Conservation (phyloP, 2,113 vertebrate species). For the Calyptomena viridis region DNA sequence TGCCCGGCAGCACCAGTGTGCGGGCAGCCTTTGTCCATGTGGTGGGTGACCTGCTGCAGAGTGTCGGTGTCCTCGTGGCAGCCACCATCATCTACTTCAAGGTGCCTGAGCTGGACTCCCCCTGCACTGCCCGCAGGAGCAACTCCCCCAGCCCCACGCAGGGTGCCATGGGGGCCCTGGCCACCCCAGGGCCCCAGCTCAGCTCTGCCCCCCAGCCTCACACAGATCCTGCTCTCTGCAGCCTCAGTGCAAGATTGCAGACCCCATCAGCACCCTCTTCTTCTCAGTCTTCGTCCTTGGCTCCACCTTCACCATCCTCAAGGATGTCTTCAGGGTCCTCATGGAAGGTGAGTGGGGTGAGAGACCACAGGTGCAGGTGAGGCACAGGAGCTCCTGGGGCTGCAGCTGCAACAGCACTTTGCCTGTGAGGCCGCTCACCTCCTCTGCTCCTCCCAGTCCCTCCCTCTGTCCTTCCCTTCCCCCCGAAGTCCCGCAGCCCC, state of each 20-base stretch:
- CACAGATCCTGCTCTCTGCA: constrained; percentile 29
- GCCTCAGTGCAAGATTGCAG: constrained; percentile 95
- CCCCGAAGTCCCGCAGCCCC: too few relatives aligned
- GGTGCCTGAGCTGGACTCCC: constrained; percentile 63
- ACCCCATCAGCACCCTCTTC: constrained; percentile 96
- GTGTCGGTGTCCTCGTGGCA: constrained; percentile 89
- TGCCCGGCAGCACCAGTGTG: constrained; percentile 88
- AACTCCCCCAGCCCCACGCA: accelerated
- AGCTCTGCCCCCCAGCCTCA: not conserved
- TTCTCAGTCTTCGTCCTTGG: constrained; percentile 93
- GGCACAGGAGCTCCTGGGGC: not conserved
- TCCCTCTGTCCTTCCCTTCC: not conserved
- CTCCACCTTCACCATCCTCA: constrained; percentile 92
- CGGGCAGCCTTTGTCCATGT: constrained; percentile 94
- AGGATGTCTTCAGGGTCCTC: constrained; percentile 91
- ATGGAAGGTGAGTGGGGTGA: constrained; percentile 84
- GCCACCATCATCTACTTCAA: constrained; percentile 93
- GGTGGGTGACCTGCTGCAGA: constrained; percentile 94
- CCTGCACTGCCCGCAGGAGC: accelerated
- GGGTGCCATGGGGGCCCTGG: not conserved
- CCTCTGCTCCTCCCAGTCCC: not conserved
- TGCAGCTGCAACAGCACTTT: not conserved
- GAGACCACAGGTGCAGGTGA: accelerated
- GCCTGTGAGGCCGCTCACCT: not conserved
- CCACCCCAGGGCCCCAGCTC: accelerated